Evolutionary conservation across 2,113 vertebrate genomes (phyloP).

Genomic region (Sorex araneus): DNA sequence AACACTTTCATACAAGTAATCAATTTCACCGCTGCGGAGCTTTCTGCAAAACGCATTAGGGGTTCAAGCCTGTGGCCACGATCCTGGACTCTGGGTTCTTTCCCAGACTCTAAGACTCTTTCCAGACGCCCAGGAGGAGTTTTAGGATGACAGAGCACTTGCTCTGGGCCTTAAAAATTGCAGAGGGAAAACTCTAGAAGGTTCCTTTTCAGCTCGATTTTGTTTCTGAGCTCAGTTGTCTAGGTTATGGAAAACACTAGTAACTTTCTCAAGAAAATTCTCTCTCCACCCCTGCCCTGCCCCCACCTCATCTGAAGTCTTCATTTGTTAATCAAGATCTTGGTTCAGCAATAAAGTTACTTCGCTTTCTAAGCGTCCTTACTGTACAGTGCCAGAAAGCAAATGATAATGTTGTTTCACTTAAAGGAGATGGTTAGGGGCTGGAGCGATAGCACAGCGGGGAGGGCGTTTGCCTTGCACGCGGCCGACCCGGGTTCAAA

Average conservation of each 20-base stretch:
- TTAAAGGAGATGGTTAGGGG: background rate
- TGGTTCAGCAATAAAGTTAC: background rate
- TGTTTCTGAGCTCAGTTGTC: conserved; percentile 79
- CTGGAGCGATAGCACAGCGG: too few relatives aligned
- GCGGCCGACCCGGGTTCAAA: too few relatives aligned
- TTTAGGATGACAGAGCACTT: conserved; percentile 85
- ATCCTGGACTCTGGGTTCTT: conserved; percentile 87
- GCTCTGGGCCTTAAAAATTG: conserved; percentile 78
- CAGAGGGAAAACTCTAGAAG: conserved; percentile 82
- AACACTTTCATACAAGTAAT: conserved; percentile 87
- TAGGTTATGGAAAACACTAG: conserved; percentile 82
- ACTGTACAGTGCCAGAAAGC: background rate
- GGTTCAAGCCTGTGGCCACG: conserved; percentile 88
- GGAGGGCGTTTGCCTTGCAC: too few relatives aligned
- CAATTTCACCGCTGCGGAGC: conserved; percentile 82
- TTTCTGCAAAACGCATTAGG: conserved; percentile 91
- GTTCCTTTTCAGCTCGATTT: conserved; percentile 80
- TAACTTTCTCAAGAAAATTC: conserved; percentile 52
- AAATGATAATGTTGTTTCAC: background rate
- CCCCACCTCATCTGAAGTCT: background rate
- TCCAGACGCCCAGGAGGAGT: conserved; percentile 88
- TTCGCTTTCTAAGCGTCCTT: conserved; percentile 4
- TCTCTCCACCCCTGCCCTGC: background rate
- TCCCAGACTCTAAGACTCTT: conserved; percentile 90
- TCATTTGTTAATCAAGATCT: conserved; percentile 35